A percentile compares a stretch with the other conserved stretches of the same genome.
phyloP scores from a whole-genome alignment of 2,113 vertebrate species.

The Cavia porcellus region DNA sequence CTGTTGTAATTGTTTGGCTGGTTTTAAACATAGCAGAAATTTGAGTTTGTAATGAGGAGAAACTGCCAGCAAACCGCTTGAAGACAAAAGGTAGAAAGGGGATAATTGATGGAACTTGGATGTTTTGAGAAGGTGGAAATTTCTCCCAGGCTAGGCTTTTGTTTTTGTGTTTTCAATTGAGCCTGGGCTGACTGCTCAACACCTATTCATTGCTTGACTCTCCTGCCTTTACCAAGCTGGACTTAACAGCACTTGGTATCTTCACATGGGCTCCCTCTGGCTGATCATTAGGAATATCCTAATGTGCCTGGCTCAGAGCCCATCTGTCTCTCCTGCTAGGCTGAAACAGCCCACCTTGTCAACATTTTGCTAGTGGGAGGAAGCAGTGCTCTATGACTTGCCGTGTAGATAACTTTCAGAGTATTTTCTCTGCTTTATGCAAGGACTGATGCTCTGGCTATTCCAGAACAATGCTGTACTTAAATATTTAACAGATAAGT shows the following conservation, averaged over 20 bases:
- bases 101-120: neutral
- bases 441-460: neutral
- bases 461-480: constrained; percentile 30
- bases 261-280: neutral
- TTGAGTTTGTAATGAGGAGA: neutral
- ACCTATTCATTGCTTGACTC: neutral
- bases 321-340: neutral
- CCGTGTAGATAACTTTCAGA: constrained; percentile 16
- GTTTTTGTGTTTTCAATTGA: neutral
- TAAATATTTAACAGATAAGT: constrained; percentile 47
- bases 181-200: neutral
- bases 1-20: neutral
- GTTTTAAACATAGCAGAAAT: constrained; percentile 22
- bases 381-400: neutral
- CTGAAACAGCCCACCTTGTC: constrained; percentile 26
- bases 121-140: neutral
- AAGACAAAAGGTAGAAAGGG: neutral
- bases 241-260: neutral
- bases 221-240: neutral
- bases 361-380: neutral
- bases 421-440: constrained; percentile 17
- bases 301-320: neutral
- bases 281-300: neutral
- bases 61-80: neutral
- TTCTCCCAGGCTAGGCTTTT: neutral